Percentiles rank a stretch among this genome's conserved stretches.
phyloP scores from a whole-genome alignment of 2,797 vertebrate genomes.

The Myripristis jacobus region DNA sequence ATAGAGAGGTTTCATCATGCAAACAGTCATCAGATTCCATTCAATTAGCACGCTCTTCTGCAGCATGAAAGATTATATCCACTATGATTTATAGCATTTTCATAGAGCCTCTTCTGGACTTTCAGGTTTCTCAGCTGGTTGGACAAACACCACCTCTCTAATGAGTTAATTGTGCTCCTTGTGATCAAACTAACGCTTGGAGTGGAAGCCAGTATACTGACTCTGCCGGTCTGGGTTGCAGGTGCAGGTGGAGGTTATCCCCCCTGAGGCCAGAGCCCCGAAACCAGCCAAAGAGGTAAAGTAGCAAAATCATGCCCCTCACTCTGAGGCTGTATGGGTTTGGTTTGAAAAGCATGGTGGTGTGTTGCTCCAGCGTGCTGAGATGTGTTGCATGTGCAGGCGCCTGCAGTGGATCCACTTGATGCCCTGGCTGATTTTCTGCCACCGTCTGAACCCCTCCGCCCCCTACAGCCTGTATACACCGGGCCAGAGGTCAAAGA shows the following conservation, averaged over 20 bases:
- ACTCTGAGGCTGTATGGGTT: not conserved
- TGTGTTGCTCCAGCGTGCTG: slow-evolving; percentile 51
- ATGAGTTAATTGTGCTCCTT: no score
- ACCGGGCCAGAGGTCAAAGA: slow-evolving; percentile 80
- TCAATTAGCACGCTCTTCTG: not conserved
- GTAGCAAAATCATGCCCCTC: not conserved
- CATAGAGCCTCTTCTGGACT: not conserved
- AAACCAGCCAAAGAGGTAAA: slow-evolving; percentile 77
- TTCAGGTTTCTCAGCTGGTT: not conserved
- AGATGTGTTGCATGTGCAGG: slow-evolving; percentile 73
- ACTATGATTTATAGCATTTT: not conserved
- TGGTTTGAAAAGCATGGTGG: slow-evolving; percentile 36
- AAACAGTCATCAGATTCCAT: not conserved
- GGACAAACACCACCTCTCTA: not conserved
- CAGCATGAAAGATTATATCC: not conserved
- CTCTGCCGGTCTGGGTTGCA: slow-evolving; percentile 58
- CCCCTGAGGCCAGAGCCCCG: slow-evolving; percentile 46
- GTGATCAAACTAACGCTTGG: not conserved
- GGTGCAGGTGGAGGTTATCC: slow-evolving; percentile 73
- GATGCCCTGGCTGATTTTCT: slow-evolving; percentile 77
- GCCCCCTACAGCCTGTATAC: slow-evolving; percentile 64
- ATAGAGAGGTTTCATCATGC: not conserved
- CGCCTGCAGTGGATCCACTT: slow-evolving; percentile 69
- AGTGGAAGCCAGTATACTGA: not conserved
- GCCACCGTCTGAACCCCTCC: slow-evolving; percentile 57